Evolutionary conservation across 2,797 vertebrate genomes (phyloP).

Genomic region (Chromobotia macracanthus): DNA sequence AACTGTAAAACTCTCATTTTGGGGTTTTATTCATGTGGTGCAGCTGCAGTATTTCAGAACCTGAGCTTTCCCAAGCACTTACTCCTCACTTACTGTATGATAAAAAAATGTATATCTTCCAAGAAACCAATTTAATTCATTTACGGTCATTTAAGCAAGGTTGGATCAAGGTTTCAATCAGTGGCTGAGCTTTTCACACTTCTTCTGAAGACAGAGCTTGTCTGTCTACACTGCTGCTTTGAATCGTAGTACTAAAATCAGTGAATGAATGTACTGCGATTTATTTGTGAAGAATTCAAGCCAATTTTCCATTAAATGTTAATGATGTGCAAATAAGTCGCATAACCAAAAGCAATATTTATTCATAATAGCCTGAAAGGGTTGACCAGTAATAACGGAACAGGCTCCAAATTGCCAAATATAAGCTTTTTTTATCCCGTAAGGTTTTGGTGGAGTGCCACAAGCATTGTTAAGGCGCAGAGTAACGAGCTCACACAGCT

Average conservation of each 20-base stretch:
- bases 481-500: constrained; percentile 81
- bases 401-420: constrained; percentile 74
- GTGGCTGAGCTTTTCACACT: constrained; percentile 68
- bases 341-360: constrained; percentile 75
- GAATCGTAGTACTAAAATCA: constrained; percentile 7
- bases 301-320: constrained; percentile 59
- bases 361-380: constrained; percentile 76
- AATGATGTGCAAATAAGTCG: constrained; percentile 76
- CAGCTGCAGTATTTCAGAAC: constrained; percentile 69
- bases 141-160: constrained; percentile 72
- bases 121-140: constrained; percentile 79
- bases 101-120: constrained; percentile 81
- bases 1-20: constrained; percentile 18
- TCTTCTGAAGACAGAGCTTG: constrained; percentile 57
- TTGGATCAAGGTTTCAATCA: constrained; percentile 80
- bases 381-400: constrained; percentile 70
- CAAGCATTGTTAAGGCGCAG: constrained; percentile 74
- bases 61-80: constrained; percentile 64
- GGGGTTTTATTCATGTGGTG: constrained; percentile 22
- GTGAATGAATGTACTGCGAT: constrained; percentile 11
- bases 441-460: constrained; percentile 76
- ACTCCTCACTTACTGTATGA: constrained; percentile 61
- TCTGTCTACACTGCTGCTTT: neutral
- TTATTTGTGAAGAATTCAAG: constrained; percentile 9
- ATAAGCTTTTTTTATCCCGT: constrained; percentile 61